These are phyloP conservation scores for Lycodopsis pacificus DNA, from an alignment of 2,797 vertebrate species.

Conservation along the genomic window DNA sequence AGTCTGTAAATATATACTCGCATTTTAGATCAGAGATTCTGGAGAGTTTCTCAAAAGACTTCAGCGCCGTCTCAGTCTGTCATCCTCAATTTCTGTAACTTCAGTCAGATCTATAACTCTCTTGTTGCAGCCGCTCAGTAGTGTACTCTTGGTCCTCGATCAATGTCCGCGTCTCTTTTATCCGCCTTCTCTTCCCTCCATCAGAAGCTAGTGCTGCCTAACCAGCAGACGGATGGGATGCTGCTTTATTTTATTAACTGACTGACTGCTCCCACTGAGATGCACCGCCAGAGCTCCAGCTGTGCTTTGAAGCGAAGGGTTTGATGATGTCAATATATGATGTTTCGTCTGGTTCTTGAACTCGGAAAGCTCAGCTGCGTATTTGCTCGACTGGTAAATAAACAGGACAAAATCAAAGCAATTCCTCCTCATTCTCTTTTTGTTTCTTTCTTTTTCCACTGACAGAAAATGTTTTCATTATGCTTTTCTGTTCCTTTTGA, in stretches of 20 bases:
- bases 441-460: neutral
- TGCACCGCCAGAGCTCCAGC: slow-evolving; percentile 33
- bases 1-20: slow-evolving; percentile 7
- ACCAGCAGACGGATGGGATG: slow-evolving; percentile 27
- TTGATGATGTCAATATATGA: slow-evolving; percentile 48
- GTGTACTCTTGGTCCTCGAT: slow-evolving; percentile 7
- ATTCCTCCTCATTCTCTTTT: neutral
- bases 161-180: slow-evolving; percentile 30
- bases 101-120: slow-evolving; percentile 13
- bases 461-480: neutral
- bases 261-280: slow-evolving; percentile 24
- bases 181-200: slow-evolving; percentile 26
- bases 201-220: slow-evolving; percentile 36
- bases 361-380: slow-evolving; percentile 24
- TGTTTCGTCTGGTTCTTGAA: slow-evolving; percentile 37
- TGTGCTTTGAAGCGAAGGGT: slow-evolving; percentile 59
- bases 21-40: slow-evolving; percentile 11
- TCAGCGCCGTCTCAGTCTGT: slow-evolving; percentile 4
- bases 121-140: slow-evolving; percentile 6
- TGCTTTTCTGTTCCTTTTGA: neutral
- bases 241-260: slow-evolving; percentile 53
- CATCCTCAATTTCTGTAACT: slow-evolving; percentile 23
- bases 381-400: slow-evolving; percentile 35
- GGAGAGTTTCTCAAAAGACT: slow-evolving; percentile 4
- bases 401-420: slow-evolving; percentile 28